Percentiles rank a stretch among this genome's conserved stretches.
Evolutionary conservation across 2,797 vertebrate genomes (phyloP).

Genomic region (Pantherophis alleghaniensis): DNA sequence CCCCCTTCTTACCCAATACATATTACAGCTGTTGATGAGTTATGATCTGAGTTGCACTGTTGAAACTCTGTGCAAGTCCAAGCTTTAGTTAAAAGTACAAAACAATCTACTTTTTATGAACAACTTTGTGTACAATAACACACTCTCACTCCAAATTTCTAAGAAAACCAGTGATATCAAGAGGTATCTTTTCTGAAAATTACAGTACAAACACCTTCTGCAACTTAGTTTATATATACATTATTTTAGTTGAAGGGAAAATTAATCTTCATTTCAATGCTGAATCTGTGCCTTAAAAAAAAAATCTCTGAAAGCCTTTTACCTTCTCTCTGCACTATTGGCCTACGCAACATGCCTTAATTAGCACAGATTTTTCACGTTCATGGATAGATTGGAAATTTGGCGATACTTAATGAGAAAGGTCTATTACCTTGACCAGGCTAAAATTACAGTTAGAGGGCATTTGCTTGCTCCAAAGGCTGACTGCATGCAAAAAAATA

Average conservation of each 20-base stretch:
- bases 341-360: constrained; percentile 64
- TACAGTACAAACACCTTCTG: background rate
- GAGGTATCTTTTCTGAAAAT: background rate
- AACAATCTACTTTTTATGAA: background rate
- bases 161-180: background rate
- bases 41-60: background rate
- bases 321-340: constrained; percentile 60
- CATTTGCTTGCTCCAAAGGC: constrained; percentile 46
- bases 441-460: constrained; percentile 71
- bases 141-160: background rate
- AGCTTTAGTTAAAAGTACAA: background rate
- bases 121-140: background rate
- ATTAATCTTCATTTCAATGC: background rate
- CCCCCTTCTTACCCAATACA: background rate
- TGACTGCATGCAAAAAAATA: constrained; percentile 55
- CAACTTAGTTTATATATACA: background rate
- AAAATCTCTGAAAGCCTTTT: background rate
- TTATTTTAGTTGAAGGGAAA: background rate
- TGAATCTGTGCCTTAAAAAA: constrained; percentile 61
- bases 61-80: background rate
- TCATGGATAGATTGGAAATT: constrained; percentile 66
- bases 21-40: background rate
- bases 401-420: constrained; percentile 73
- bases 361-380: constrained; percentile 73
- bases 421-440: constrained; percentile 74